These are phyloP conservation scores for Hippocampus comes DNA, from an alignment of 2,113 vertebrate genomes.

Conservation along the genomic window DNA sequence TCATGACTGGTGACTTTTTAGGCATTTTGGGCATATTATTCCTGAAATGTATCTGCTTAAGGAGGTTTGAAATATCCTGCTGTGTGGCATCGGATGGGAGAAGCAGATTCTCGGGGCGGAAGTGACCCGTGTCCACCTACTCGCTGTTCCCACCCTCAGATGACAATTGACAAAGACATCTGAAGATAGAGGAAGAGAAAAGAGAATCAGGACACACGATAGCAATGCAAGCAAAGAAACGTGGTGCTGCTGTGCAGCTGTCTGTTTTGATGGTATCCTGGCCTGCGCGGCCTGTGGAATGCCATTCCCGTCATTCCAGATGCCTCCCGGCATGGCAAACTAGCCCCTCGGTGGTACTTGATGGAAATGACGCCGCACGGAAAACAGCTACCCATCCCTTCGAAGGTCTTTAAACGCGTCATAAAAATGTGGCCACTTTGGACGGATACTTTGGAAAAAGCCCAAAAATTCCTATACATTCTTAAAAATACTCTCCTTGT, in stretches of 20 bases:
- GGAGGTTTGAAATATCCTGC: background rate
- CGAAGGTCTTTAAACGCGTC: constrained; percentile 5
- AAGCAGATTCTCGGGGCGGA: constrained; percentile 51
- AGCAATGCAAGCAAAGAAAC: background rate
- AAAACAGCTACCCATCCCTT: constrained; percentile 17
- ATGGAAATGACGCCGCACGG: constrained; percentile 5
- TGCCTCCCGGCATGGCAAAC: background rate
- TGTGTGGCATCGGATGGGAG: constrained; percentile 43
- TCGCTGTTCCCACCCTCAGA: constrained; percentile 55
- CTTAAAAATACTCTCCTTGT: background rate
- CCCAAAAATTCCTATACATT: background rate
- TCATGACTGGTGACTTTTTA: background rate
- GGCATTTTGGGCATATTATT: background rate
- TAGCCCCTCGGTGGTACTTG: background rate
- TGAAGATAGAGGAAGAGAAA: constrained; percentile 32
- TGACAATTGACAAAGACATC: constrained; percentile 45
- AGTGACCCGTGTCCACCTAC: constrained; percentile 70
- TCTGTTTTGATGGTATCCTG: constrained; percentile 13
- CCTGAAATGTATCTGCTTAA: background rate
- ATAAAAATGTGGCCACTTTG: background rate
- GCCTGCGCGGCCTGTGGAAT: background rate
- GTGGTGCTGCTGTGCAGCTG: background rate
- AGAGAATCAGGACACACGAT: background rate
- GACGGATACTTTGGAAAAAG: background rate
- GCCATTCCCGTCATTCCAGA: constrained; percentile 42